phyloP scores from a whole-genome alignment of 2,113 vertebrate species.

The Fukomys damarensis region DNA sequence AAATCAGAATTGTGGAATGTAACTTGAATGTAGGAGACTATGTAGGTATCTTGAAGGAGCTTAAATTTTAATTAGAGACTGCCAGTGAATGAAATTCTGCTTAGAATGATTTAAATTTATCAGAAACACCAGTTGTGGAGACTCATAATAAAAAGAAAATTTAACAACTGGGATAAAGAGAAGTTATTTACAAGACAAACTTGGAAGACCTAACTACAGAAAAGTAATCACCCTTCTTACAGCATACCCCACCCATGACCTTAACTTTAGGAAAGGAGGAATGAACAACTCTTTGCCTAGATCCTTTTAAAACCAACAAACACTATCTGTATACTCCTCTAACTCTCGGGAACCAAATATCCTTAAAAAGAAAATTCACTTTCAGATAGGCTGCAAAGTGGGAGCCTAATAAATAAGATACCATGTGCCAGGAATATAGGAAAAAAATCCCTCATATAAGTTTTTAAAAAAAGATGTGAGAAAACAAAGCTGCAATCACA shows the following conservation, averaged over 20 bases:
- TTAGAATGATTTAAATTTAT: constrained; percentile 35
- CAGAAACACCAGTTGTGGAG: constrained; percentile 37
- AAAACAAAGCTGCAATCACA: neutral
- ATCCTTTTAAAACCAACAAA: neutral
- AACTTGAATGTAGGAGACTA: neutral
- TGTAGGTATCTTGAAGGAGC: neutral
- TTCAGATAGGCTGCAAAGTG: neutral
- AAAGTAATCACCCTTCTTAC: neutral
- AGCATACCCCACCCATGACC: neutral
- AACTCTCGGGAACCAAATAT: neutral
- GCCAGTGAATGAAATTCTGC: neutral
- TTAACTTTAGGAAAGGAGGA: constrained; percentile 22
- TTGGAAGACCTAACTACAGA: neutral
- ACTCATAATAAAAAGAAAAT: constrained; percentile 16
- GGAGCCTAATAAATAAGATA: neutral
- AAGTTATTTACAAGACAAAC: neutral
- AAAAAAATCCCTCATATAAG: neutral
- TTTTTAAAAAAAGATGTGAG: too few species aligned
- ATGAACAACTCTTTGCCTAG: neutral
- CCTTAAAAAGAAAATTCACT: neutral
- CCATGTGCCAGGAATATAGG: neutral
- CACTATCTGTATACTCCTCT: neutral
- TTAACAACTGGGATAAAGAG: constrained; percentile 20
- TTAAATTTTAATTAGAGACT: constrained; percentile 34
- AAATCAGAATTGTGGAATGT: neutral